These are phyloP conservation scores for Himalopsyche phryganea DNA, from an alignment of 1,140 invertebrate species.

Conservation along the genomic window DNA sequence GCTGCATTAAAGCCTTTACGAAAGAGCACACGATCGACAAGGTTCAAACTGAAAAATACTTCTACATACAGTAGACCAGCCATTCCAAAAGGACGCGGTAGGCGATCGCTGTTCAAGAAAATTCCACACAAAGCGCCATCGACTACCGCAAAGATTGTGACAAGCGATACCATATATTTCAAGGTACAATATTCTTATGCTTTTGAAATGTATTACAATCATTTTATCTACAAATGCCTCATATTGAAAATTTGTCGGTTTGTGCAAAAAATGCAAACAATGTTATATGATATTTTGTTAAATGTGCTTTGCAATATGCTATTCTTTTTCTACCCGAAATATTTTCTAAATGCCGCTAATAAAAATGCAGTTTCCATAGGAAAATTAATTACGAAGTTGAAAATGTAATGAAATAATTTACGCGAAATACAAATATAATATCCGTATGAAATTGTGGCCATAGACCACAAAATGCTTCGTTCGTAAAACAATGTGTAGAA, in stretches of 20 bases:
- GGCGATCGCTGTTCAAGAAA: slow-evolving; percentile 77
- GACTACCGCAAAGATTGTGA: slow-evolving; percentile 74
- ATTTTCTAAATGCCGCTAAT: no score
- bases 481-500: no score
- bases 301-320: no score
- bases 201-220: not conserved
- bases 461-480: no score
- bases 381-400: no score
- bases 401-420: no score
- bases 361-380: no score
- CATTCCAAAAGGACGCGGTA: slow-evolving; percentile 62
- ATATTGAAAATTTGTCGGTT: no score
- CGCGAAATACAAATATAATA: no score
- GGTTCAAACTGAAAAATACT: slow-evolving; percentile 25
- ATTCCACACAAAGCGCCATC: slow-evolving; percentile 77
- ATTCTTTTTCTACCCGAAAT: no score
- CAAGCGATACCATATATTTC: slow-evolving; percentile 77
- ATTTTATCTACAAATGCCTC: not conserved
- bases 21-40: slow-evolving; percentile 41
- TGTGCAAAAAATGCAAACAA: not conserved
- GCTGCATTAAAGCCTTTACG: slow-evolving; percentile 30
- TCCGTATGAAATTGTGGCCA: no score
- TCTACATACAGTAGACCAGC: not conserved
- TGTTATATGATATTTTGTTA: no score
- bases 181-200: slow-evolving; percentile 54